Evolutionary conservation across 2,113 vertebrate genomes (phyloP), one percentile per base, ranked within the genome.

Genomic region (Phocoena phocoena): DNA sequence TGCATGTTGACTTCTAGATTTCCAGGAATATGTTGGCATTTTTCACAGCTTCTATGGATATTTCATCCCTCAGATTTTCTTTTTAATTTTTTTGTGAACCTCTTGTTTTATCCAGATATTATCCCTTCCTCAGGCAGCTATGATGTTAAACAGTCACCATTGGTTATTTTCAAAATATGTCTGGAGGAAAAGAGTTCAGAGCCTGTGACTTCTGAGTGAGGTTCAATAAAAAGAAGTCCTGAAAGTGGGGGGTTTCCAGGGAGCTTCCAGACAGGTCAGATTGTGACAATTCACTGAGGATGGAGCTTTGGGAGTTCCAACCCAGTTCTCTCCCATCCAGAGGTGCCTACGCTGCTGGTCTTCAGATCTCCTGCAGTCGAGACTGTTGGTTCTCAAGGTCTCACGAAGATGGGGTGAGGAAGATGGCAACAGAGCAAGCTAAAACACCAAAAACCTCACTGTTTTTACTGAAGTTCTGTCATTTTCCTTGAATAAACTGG

Each of bases 301-400:
- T 2, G 14, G 20, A 15, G 11, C 2, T 12, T 8, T 31, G 5
- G 62, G 41, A 8, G 6, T 3, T 21, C 21, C 15, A 4, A 8
- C 2, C 76, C 8, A 1, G 0, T 14, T 44, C 17, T 2, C 28
- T 0, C 21, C 6, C 8, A 20, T 4, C 28, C 53, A 25, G 20
- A 2, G 3, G 1, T 0, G 0, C 28, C 23, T 7, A n/a, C 21
- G 31, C 15, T 8, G 3, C 55, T 58, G 14, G 9, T 47, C 7
- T 62, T 71, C 26, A 25, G 41, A 5, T 20, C 12, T 31, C 62
- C 55, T 79, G 15, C 12, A 1, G 5, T 28, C 3, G 83, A 79
- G 62, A 18, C 50, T 71, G 38, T 18, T 80, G 63, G 9, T 31
- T 38, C 36, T 62, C 44, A 38, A 33, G 65, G 33, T 4, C 21